Evolutionary conservation across 2,797 vertebrate species (phyloP), one percentile per base, ranked within the genome.

Genomic region (Capromys pilorides): DNA sequence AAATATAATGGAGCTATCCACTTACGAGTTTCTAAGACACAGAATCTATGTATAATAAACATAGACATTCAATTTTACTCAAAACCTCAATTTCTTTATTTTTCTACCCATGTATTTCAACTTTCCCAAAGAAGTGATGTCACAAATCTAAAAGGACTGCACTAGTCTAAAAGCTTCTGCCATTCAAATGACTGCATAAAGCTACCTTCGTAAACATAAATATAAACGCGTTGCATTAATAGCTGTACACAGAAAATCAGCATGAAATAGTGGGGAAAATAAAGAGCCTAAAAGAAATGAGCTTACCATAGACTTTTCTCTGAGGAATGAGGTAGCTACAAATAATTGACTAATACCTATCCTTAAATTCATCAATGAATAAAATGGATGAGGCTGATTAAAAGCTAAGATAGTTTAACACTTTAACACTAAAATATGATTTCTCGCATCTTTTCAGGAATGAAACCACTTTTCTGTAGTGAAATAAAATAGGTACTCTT

Each of bases 51-150:
- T 16, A 57, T 18, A 24, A 28, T 21, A 86, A 33, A 45, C 2
- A 2, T 21, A 13, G 59, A 3, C 5, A 92, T 66, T 67, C 2
- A 39, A 39, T 49, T 77, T 79, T 77, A 78, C n/a, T 86, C 36
- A 16, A 31, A 45, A n/a, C 86, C 85, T 84, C 61, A 94, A 78
- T 81, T 90, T 62, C 7, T 54, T 85, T 79, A 22, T 77, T 28
- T 75, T 36, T 39, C 2, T 33, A 28, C 9, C 9, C 5, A 33
- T 62, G 54, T 79, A 31, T 18, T 93, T 79, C 51, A 36, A 16
- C 19, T 41, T 88, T 81, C 62, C 26, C n/a, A 33, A 90, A 94
- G n/a, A 91, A 88, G n/a, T 80, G 16, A 84, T 18, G 51, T 80
- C 16, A 33, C 19, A 86, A 73, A 82, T 19, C 49, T 91, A 13